Evolutionary conservation across 2,113 vertebrate species (phyloP).

Genomic region (Aplodontia rufa): DNA sequence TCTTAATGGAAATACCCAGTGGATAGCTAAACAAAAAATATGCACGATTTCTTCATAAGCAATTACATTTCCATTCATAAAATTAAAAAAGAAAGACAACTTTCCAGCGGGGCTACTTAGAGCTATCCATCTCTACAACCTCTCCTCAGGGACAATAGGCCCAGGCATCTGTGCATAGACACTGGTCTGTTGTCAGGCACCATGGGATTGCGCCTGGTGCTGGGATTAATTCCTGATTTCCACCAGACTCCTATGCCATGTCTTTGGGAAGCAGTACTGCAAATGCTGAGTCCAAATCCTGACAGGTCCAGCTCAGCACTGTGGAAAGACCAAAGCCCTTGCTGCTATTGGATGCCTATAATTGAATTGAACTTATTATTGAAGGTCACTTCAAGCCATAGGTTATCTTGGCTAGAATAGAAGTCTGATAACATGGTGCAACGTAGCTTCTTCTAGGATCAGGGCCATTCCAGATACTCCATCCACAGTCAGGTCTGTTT

Average conservation of each 20-base stretch:
- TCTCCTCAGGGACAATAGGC: neutral
- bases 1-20: neutral
- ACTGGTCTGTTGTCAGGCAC: neutral
- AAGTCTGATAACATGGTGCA: neutral
- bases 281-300: neutral
- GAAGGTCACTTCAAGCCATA: neutral
- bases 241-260: neutral
- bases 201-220: neutral
- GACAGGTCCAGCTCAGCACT: neutral
- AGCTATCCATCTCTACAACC: too few relatives aligned
- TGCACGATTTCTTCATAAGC: neutral
- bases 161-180: neutral
- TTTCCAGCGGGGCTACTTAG: neutral
- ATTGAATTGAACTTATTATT: neutral
- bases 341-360: neutral
- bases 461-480: too few relatives aligned
- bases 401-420: neutral
- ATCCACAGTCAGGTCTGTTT: neutral
- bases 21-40: neutral
- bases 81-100: neutral
- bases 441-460: neutral
- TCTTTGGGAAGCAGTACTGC: neutral
- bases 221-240: neutral
- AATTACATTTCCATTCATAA: neutral
- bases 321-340: neutral